Conservation (phyloP, 2,797 vertebrate genomes). For the Psittacula derbiana region DNA sequence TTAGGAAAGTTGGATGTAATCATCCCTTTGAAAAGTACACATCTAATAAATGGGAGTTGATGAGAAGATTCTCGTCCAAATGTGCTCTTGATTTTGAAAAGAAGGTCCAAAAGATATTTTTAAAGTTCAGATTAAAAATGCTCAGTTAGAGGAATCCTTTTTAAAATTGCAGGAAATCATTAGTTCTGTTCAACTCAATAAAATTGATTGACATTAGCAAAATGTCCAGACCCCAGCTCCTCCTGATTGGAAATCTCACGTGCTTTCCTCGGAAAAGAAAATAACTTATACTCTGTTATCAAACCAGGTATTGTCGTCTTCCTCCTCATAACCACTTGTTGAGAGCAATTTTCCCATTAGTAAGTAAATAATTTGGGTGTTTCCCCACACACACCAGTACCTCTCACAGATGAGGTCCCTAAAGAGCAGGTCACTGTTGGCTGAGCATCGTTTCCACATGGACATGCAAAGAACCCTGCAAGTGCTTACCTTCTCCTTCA, state of each 20-base stretch:
- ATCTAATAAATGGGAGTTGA: neutral
- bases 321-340: neutral
- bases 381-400: neutral
- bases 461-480: accelerated
- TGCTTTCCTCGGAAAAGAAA: neutral
- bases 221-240: neutral
- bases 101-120: neutral
- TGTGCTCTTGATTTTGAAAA: neutral
- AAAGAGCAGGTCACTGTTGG: neutral
- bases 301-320: neutral
- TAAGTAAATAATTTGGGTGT: neutral
- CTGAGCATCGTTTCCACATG: neutral
- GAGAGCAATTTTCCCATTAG: neutral
- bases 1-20: neutral
- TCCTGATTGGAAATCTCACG: neutral
- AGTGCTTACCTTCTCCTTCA: neutral
- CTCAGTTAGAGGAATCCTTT: neutral
- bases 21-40: neutral
- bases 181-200: neutral
- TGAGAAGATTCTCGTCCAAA: neutral
- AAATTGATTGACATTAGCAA: neutral
- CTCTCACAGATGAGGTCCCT: neutral
- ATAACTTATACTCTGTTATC: neutral
- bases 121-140: neutral
- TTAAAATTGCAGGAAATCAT: neutral